A percentile compares a stretch with the other conserved stretches of the same genome.
Conservation (phyloP, 92 coral and sea anemone genomes). For the Umimayanthus chanpuru region DNA sequence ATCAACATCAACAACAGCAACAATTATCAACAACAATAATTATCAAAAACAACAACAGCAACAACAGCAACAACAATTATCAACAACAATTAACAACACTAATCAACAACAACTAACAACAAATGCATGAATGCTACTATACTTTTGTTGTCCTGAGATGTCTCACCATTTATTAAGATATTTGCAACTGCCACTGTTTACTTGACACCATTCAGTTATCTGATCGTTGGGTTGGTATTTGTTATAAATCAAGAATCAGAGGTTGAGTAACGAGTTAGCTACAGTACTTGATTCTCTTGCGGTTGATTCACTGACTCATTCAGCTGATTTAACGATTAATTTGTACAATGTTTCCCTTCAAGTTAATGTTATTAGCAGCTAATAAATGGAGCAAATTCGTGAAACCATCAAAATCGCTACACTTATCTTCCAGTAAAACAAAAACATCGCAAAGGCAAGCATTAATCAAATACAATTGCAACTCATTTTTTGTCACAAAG, state of each 20-base stretch:
- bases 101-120: not conserved
- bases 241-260: not conserved
- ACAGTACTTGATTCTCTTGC: not conserved
- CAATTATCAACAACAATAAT: not conserved
- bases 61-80: not conserved
- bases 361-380: constrained; percentile 2
- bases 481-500: not conserved
- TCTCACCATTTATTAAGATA: too few species aligned
- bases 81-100: not conserved
- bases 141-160: not conserved
- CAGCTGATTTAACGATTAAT: not conserved
- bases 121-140: not conserved
- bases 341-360: not conserved
- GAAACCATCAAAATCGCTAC: not conserved
- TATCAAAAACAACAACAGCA: not conserved
- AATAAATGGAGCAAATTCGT: not conserved
- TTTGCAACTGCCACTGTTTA: not conserved
- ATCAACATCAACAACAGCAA: too few species aligned
- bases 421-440: too few species aligned
- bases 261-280: not conserved
- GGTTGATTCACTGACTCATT: constrained; percentile 38
- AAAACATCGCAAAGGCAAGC: not conserved
- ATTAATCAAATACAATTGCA: not conserved
- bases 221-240: not conserved
- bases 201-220: not conserved